Conservation (phyloP, 2,888 invertebrate genomes). For the Mesoligia furuncula region DNA sequence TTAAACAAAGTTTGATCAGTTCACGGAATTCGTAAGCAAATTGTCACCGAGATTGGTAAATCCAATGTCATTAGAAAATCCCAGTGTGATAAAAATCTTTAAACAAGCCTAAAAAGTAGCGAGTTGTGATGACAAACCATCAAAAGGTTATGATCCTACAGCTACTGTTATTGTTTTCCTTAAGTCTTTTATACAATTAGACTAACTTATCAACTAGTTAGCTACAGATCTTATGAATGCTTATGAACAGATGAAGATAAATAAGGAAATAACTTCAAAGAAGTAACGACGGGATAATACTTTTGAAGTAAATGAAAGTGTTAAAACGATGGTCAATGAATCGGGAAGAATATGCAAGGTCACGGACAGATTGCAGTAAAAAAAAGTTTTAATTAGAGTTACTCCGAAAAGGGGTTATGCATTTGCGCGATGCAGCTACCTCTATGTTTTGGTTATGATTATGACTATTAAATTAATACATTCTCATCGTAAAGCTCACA, state of each 20-base stretch:
- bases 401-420: neutral
- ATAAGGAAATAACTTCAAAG: neutral
- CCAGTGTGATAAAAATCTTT: neutral
- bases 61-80: constrained; percentile 34
- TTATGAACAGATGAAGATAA: neutral
- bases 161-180: constrained; percentile 8
- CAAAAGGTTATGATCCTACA: neutral
- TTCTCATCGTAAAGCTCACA: neutral
- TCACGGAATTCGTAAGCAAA: constrained; percentile 47
- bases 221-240: neutral
- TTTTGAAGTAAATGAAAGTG: constrained; percentile 26
- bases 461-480: neutral
- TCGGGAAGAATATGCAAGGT: constrained; percentile 49
- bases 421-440: neutral
- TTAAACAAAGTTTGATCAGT: constrained; percentile 33
- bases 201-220: neutral
- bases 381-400: constrained; percentile 16
- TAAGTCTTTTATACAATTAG: neutral
- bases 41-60: constrained; percentile 43
- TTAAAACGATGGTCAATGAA: constrained; percentile 14
- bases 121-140: constrained; percentile 3
- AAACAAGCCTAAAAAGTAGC: neutral
- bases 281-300: neutral
- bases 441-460: neutral
- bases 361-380: neutral